Conservation (phyloP, 2,888 invertebrate species). For the Linnaemya vulpina region DNA sequence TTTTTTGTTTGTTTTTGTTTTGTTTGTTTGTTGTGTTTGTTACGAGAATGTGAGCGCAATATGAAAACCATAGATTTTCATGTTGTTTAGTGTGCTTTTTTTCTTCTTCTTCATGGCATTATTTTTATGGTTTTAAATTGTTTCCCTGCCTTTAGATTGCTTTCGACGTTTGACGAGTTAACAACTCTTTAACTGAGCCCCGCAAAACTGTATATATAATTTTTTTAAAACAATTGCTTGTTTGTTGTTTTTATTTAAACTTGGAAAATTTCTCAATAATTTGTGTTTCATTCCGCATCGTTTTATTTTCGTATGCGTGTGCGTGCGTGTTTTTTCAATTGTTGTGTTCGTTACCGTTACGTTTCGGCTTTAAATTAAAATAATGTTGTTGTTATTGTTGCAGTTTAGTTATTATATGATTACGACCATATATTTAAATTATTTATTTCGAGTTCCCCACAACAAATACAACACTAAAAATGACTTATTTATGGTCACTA, state of each 20-base stretch:
- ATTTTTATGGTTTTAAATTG: conserved; percentile 66
- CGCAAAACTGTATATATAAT: neutral
- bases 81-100: conserved; percentile 32
- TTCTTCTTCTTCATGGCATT: conserved; percentile 15
- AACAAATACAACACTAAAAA: conserved; percentile 20
- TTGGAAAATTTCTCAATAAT: conserved; percentile 35
- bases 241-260: conserved; percentile 1
- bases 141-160: conserved; percentile 65
- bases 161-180: conserved; percentile 68
- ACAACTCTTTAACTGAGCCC: conserved; percentile 43
- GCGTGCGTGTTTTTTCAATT: conserved; percentile 2
- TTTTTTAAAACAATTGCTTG: conserved; percentile 29
- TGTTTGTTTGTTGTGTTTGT: conserved; percentile 10
- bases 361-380: conserved; percentile 43
- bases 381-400: conserved; percentile 36
- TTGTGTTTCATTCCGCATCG: conserved; percentile 44
- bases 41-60: conserved; percentile 8
- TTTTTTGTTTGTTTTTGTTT: neutral
- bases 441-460: conserved; percentile 1
- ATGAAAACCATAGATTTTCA: conserved; percentile 61
- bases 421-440: conserved; percentile 30
- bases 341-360: conserved; percentile 25
- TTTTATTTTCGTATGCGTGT: conserved; percentile 11
- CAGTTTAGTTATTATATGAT: conserved; percentile 2
- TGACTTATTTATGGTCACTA: conserved; percentile 37